Evolutionary conservation across 2,797 vertebrate species (phyloP), one percentile per base, ranked within the genome.

Genomic region (Trematomus bernacchii): DNA sequence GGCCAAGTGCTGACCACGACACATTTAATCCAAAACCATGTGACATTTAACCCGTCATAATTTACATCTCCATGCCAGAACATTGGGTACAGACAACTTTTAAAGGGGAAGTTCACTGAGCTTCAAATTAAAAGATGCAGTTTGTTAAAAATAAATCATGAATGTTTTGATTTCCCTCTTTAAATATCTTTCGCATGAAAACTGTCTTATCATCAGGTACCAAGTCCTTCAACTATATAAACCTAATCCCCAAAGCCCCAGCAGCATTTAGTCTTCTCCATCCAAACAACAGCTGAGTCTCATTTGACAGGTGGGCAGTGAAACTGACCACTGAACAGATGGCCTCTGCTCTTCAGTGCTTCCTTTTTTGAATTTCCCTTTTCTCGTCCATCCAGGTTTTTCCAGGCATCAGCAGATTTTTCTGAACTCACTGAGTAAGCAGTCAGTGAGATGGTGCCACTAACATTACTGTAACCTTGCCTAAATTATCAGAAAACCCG

Each of bases 241-340:
- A 63, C 1, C 12, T 59, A 4, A 40, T 47, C 44, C 52, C 18
- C 3, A 16, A 42, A 40, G 7, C 18, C 3, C 18, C 37, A 72
- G 42, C 37, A 72, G 42, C 71, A 53, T 59, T 30, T 23, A 53
- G 21, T 52, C 10, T 37, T 48, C 37, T 71, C 62, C 42, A n/a
- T 63, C 10, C 64, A 30, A 83, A 52, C 33, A 82, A 79, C 84
- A 82, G 79, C 84, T 71, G 75, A 70, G 52, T 52, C 23, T 61
- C 12, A 37, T 73, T 30, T 21, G 54, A 87, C 87, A 91, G 85
- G 69, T 90, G 88, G 23, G 53, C 47, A 80, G 60, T 80, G 76
- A 83, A 77, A 87, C 77, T 62, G 52, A 78, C n/a, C 73, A 73
- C 59, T 53, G 54, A 80, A 76, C 82, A 90, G 68, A 73, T 74